These are phyloP conservation scores for Diarsia mendica DNA, from an alignment of 2,888 invertebrate species.

Conservation along the genomic window DNA sequence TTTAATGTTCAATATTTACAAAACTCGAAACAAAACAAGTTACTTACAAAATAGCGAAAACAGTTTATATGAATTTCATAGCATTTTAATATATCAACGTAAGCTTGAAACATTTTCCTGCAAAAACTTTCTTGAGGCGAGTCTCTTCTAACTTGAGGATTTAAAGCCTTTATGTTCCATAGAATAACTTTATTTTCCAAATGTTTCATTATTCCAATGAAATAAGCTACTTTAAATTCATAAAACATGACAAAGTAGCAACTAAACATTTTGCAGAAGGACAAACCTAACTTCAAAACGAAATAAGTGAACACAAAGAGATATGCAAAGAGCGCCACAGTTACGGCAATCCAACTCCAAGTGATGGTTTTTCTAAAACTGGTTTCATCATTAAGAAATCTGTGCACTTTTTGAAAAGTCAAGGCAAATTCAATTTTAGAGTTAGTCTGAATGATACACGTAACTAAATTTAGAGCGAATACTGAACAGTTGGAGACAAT, in stretches of 20 bases:
- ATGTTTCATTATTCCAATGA: conserved; percentile 9
- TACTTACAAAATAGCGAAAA: conserved; percentile 25
- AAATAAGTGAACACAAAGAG: not conserved
- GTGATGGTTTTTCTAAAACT: not conserved
- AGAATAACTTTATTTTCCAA: conserved; percentile 14
- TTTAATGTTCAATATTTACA: not conserved
- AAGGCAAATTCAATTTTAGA: conserved; percentile 3
- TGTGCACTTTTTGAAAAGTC: conserved; percentile 37
- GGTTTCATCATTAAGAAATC: conserved; percentile 8
- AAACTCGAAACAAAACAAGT: not conserved
- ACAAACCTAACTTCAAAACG: not conserved
- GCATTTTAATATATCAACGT: conserved; percentile 22
- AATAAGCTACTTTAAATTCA: conserved; percentile 15
- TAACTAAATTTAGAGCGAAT: conserved; percentile 5
- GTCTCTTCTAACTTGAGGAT: not conserved
- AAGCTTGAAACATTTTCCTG: conserved; percentile 11
- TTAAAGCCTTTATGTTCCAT: conserved; percentile 17
- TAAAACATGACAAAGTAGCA: not conserved
- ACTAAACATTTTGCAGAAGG: conserved; percentile 3
- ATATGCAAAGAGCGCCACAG: not conserved
- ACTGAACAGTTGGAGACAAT: not conserved
- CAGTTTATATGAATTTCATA: conserved; percentile 7
- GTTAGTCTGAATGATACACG: not conserved
- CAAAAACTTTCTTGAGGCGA: not conserved
- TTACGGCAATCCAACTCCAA: conserved; percentile 20